phyloP scores from a whole-genome alignment of 2,888 invertebrate species.

The Diabrotica balteata region DNA sequence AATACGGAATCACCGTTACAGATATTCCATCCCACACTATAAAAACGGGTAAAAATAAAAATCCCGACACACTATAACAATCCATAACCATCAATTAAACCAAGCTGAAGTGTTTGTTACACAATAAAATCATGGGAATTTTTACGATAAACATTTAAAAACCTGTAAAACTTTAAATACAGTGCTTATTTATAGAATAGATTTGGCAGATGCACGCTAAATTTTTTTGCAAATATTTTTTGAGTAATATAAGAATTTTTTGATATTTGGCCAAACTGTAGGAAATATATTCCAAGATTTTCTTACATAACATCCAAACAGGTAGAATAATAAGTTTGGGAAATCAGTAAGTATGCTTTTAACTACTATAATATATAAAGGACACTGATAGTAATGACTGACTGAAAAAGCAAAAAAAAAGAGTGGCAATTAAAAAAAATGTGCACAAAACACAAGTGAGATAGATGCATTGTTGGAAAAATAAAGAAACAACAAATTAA shows the following conservation, averaged over 20 bases:
- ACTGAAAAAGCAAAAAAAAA: too few relatives aligned
- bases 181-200: constrained; percentile 1
- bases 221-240: constrained; percentile 8
- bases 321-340: too few relatives aligned
- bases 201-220: constrained; percentile 3
- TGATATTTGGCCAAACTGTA: not conserved
- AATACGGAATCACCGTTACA: too few relatives aligned
- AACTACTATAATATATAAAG: too few relatives aligned
- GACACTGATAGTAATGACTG: too few relatives aligned
- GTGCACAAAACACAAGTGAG: too few relatives aligned
- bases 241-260: not conserved
- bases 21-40: too few relatives aligned
- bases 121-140: not conserved
- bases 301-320: not conserved
- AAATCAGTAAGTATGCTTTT: too few relatives aligned
- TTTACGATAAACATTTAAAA: not conserved
- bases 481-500: too few relatives aligned
- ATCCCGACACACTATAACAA: not conserved
- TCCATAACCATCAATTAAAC: not conserved
- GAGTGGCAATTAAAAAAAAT: too few relatives aligned
- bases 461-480: too few relatives aligned
- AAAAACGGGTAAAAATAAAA: not conserved
- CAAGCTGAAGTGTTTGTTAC: not conserved
- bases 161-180: constrained; percentile 6
- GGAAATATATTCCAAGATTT: not conserved